Conservation (phyloP, 2,888 invertebrate species). For the Dorcus parallelipipedus region DNA sequence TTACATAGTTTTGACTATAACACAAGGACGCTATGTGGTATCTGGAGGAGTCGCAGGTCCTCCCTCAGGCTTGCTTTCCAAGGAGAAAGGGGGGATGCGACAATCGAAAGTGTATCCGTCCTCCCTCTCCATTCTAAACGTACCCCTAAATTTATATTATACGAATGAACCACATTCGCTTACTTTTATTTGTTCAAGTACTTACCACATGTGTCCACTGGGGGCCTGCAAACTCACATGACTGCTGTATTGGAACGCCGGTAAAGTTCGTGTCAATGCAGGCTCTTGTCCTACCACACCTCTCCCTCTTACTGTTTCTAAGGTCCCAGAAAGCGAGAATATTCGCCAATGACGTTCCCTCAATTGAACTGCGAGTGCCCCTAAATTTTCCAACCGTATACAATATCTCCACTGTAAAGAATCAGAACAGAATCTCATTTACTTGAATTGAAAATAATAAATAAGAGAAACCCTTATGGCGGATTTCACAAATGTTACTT, state of each 20-base stretch:
- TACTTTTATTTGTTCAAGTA: constrained; percentile 5
- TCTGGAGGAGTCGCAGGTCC: constrained; percentile 44
- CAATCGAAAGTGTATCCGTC: constrained; percentile 97
- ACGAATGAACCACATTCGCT: too few species aligned
- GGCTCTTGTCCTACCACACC: constrained; percentile 99
- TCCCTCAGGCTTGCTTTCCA: constrained; percentile 89
- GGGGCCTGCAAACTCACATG: constrained; percentile 96
- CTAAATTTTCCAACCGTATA: constrained; percentile 92
- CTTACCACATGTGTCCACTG: constrained; percentile 96
- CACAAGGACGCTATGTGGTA: constrained; percentile 23
- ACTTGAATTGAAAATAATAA: too few species aligned
- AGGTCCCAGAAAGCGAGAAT: constrained; percentile 87
- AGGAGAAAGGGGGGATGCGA: constrained; percentile 93
- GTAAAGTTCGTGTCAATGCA: constrained; percentile 77
- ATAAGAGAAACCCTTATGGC: too few species aligned
- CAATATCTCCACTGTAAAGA: constrained; percentile 89
- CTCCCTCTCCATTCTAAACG: constrained; percentile 94
- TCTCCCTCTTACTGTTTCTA: constrained; percentile 91
- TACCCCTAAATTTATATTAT: constrained; percentile 67
- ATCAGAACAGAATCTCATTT: too few species aligned
- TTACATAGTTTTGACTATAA: background rate
- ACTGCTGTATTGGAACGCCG: constrained; percentile 97
- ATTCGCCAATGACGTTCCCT: constrained; percentile 98
- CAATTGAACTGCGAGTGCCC: constrained; percentile 83
- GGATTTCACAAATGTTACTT: too few species aligned